Base-by-base conservation (phyloP, 2,888 invertebrate species). In the Diadromus collaris region DNA sequence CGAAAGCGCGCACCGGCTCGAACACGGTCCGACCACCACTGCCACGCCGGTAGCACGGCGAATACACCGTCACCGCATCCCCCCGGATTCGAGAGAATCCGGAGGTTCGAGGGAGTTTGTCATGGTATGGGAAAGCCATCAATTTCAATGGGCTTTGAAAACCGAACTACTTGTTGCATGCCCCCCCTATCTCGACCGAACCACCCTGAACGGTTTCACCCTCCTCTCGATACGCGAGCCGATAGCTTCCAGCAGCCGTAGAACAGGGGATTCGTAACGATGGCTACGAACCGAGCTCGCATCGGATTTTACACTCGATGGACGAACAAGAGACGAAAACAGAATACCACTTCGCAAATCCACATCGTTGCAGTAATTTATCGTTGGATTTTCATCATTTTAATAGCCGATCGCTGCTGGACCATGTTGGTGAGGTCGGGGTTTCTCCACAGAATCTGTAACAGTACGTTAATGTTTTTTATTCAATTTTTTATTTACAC, bases 121-220 rank as follows among this genome's bases (percentile, higher is more conserved):
- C 86, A 88, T 87, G 90, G 91, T 90, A 91, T 90, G 90, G 91
- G 90, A 91, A 90, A 90, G 90, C 90, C 90, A 90, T 91, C 90
- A 91, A 91, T 91, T 91, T 91, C 90, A 91, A 91, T 91, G 90
- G 90, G 89, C 91, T 91, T 91, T 90, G 90, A 91, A 91, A 90
- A 90, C 91, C 91, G 88, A 90, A 91, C 91, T 88, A 90, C 91
- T 90, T 91, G 91, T 91, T 91, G 91, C 90, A 89, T 88, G 86
- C 84, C 80, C 80, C 73, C 81, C 80, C 84, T 79, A 79, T 83
- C 80, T 83, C 76, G 80, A 79, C 82, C 83, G 80, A 80, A 77
- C 85, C 83, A 77, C 84, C 84, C 79, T 80, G 89, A 89, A 90
- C 88, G 88, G 87, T 89, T 87, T 87, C 87, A 86, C 89, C 88